phyloP scores from a whole-genome alignment of 2,888 invertebrate genomes.

The Diogma glabrata region DNA sequence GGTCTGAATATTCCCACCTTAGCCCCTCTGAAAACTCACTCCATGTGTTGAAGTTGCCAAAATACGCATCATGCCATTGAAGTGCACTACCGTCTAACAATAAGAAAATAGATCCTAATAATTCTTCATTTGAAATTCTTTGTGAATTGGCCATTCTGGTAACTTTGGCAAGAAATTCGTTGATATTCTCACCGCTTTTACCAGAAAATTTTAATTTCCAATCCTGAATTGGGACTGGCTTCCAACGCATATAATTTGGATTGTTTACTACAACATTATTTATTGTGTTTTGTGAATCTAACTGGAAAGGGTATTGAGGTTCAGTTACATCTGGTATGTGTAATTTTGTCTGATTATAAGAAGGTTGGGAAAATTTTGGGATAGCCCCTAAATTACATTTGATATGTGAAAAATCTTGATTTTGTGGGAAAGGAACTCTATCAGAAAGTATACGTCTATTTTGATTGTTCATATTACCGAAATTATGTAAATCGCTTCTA shows the following conservation, averaged over 20 bases:
- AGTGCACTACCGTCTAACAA: background rate
- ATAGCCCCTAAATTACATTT: background rate
- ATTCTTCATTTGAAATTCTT: background rate
- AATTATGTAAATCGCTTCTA: too few relatives aligned
- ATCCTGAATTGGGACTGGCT: background rate
- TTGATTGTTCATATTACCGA: too few relatives aligned
- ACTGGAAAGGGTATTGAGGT: background rate
- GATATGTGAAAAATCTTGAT: too few relatives aligned
- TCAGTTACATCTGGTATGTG: background rate
- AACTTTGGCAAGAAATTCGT: slow-evolving; percentile 2
- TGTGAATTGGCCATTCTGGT: too few relatives aligned
- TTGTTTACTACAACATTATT: too few relatives aligned
- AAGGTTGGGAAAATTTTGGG: background rate
- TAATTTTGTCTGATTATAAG: background rate
- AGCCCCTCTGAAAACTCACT: background rate
- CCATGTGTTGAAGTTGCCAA: background rate
- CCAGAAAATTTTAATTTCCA: slow-evolving; percentile 6
- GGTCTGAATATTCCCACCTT: background rate
- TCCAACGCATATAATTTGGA: background rate
- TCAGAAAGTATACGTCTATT: too few relatives aligned
- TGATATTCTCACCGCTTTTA: background rate
- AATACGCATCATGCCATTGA: background rate
- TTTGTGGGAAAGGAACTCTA: too few relatives aligned
- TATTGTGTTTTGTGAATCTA: too few relatives aligned
- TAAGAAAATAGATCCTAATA: background rate